These are phyloP conservation scores for Eremobia ochroleuca DNA, from an alignment of 2,888 invertebrate genomes.

Conservation along the genomic window DNA sequence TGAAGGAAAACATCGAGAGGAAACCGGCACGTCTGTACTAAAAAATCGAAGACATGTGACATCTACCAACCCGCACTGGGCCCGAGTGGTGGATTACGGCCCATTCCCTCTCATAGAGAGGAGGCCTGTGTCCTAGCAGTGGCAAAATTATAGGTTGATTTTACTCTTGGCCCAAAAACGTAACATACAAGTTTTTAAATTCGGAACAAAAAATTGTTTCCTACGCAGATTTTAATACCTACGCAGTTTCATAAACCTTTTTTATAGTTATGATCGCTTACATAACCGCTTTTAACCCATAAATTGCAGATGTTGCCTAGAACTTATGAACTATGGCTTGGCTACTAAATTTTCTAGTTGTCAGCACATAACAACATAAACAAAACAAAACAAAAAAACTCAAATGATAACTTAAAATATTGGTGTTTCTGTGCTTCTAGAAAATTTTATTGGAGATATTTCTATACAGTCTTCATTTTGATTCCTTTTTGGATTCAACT, in stretches of 20 bases:
- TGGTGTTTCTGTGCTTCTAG: constrained; percentile 2
- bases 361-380: too few species aligned
- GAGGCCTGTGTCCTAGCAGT: not conserved
- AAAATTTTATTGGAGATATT: not conserved
- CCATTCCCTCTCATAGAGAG: not conserved
- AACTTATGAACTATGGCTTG: constrained; percentile 34
- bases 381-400: too few species aligned
- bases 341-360: constrained; percentile 34
- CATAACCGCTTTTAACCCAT: constrained; percentile 39
- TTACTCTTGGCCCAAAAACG: not conserved
- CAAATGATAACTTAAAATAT: constrained; percentile 29
- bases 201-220: not conserved
- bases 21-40: not conserved
- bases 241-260: constrained; percentile 42
- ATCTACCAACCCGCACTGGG: not conserved
- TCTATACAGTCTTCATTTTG: constrained; percentile 1
- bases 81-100: not conserved
- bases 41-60: not conserved
- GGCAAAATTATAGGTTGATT: not conserved
- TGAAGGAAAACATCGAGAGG: not conserved
- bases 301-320: constrained; percentile 54
- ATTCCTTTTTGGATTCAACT: not conserved
- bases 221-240: constrained; percentile 12
- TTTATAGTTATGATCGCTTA: constrained; percentile 44
- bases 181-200: constrained; percentile 7